Evolutionary conservation across 2,888 invertebrate species (phyloP), one percentile per base, ranked within the genome.

Genomic region (Dorcus hopei): DNA sequence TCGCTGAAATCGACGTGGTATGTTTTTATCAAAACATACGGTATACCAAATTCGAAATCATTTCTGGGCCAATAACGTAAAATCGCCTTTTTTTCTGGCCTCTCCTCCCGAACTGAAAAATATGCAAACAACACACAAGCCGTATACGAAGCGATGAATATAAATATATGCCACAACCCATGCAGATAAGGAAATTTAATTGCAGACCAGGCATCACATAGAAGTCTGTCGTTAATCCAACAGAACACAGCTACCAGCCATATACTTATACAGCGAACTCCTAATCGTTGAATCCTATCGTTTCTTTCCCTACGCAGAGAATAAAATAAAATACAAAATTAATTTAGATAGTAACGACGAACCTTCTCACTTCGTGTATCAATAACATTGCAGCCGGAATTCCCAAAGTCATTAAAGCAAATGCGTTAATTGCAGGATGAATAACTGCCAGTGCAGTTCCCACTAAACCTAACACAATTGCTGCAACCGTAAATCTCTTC

Each of bases 111-210:
- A 0, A 89, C 91, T 68, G 88, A 87, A 74, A 91, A 90, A 74
- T 90, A 93, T 0, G 91, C 90, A 71, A 88, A 89, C 0, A 92
- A 81, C 5, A 92, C 91, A 14, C 90, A 82, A 9, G 87, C 86
- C 4, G 90, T 88, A 69, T 91, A 92, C 38, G 88, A 85, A 0
- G 90, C 87, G 51, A 92, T 88, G 70, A 90, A 91, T 65, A 91
- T 90, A 53, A 91, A 85, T 9, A 93, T 79, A 74, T 93, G 92
- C 92, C 92, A 93, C 14, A 91, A 81, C 9, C 89, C 90, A 74
- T 93, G 92, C 70, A 93, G 82, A 77, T 92, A 92, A 0, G 91
- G 91, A 69, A 93, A 90, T 78, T 89, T 86, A 9, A 91, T 83
- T 9, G 85, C 83, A 1, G 88, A 84, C 90, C 90, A 91, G 14